These are phyloP conservation scores for Oplegnathus fasciatus DNA, from an alignment of 2,113 vertebrate species.

Conservation along the genomic window DNA sequence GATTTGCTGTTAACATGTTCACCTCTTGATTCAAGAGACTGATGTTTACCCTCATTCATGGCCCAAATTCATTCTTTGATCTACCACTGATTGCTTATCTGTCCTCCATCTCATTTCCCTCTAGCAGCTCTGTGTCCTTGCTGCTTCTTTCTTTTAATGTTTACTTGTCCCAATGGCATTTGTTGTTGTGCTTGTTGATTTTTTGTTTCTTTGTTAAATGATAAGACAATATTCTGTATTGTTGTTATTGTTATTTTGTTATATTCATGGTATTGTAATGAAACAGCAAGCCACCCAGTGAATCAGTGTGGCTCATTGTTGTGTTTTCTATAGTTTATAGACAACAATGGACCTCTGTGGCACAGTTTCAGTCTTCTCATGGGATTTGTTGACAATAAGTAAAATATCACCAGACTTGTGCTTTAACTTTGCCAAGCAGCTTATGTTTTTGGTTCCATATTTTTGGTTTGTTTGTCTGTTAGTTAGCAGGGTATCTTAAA, in stretches of 20 bases:
- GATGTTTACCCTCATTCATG: slow-evolving; percentile 4
- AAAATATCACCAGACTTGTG: too few species aligned
- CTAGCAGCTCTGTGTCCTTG: slow-evolving; percentile 4
- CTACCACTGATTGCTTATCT: slow-evolving; percentile 17
- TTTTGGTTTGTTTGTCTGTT: not conserved
- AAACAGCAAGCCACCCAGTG: not conserved
- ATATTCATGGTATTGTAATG: not conserved
- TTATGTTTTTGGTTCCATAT: not conserved
- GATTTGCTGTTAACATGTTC: slow-evolving; percentile 33
- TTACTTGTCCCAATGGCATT: not conserved
- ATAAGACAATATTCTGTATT: not conserved
- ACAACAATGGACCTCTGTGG: not conserved
- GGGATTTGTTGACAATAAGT: not conserved
- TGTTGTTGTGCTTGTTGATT: slow-evolving; percentile 6
- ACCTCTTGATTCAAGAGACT: slow-evolving; percentile 7
- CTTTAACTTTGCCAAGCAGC: not conserved
- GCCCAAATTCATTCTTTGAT: slow-evolving; percentile 19
- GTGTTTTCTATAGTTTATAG: not conserved
- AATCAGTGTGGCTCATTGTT: not conserved
- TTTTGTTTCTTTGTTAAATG: not conserved
- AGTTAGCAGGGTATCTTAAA: not conserved
- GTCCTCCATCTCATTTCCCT: slow-evolving; percentile 4
- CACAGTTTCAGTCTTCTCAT: not conserved
- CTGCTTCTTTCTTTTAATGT: slow-evolving; percentile 8
- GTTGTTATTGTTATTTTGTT: not conserved